Evolutionary conservation across 2,888 invertebrate species (phyloP).

Genomic region (Timema cristinae): DNA sequence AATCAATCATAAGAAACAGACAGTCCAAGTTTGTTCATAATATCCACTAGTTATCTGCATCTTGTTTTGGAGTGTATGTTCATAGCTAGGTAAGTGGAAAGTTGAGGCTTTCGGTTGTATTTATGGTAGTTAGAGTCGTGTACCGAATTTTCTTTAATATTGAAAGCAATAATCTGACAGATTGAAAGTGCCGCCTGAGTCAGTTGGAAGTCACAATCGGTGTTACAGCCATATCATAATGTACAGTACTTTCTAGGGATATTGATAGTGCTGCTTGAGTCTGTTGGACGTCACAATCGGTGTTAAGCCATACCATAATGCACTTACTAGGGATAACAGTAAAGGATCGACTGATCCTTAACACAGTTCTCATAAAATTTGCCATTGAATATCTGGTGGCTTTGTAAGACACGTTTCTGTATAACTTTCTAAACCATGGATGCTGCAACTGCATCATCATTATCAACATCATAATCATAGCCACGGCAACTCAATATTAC

Average conservation of each 20-base stretch:
- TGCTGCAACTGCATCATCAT: neutral
- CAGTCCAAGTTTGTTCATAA: neutral
- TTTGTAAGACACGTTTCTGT: neutral
- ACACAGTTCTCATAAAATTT: neutral
- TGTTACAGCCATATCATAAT: constrained; percentile 1
- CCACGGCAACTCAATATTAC: neutral
- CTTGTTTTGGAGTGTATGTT: neutral
- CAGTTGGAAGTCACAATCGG: constrained; percentile 3
- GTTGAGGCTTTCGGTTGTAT: neutral
- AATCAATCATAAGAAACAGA: constrained; percentile 5
- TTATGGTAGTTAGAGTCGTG: neutral
- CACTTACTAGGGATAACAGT: constrained; percentile 6
- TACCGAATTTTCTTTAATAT: neutral
- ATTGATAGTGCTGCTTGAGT: constrained; percentile 6
- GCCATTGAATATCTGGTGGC: neutral
- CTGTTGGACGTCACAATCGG: neutral
- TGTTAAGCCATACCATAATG: neutral
- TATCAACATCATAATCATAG: neutral
- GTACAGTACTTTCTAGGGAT: constrained; percentile 2
- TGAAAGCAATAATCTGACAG: constrained; percentile 1
- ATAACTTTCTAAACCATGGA: neutral
- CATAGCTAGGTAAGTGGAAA: constrained; percentile 1
- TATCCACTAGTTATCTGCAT: neutral
- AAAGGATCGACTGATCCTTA: neutral
- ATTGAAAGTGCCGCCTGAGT: constrained; percentile 6